These are phyloP conservation scores for Poecilia picta DNA, from an alignment of 2,797 vertebrate species.

Conservation along the genomic window DNA sequence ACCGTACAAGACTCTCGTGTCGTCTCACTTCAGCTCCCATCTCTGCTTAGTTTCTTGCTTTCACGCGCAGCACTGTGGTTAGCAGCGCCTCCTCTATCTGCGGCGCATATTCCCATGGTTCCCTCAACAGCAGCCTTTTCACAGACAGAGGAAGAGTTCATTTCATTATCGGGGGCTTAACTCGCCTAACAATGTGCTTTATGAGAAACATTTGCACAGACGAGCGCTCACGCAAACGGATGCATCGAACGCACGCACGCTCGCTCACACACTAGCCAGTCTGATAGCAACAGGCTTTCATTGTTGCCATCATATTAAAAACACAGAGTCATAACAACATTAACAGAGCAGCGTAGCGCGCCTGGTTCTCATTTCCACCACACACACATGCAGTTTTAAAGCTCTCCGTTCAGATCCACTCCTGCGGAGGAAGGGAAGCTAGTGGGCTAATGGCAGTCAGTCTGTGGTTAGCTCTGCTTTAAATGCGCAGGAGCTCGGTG, in stretches of 20 bases:
- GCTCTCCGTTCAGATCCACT: slow-evolving; percentile 67
- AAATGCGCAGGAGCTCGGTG: slow-evolving; percentile 65
- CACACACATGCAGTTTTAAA: slow-evolving; percentile 64
- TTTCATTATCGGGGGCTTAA: slow-evolving; percentile 67
- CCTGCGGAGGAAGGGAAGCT: slow-evolving; percentile 68
- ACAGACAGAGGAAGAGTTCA: slow-evolving; percentile 71
- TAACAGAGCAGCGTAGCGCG: slow-evolving; percentile 57
- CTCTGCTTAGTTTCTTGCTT: slow-evolving; percentile 16
- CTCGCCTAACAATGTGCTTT: slow-evolving; percentile 69
- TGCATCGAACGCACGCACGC: slow-evolving; percentile 45
- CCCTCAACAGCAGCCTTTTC: slow-evolving; percentile 71
- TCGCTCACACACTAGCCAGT: slow-evolving; percentile 39
- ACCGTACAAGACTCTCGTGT: slow-evolving; percentile 5
- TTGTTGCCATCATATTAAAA: slow-evolving; percentile 77
- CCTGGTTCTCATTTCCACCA: slow-evolving; percentile 77
- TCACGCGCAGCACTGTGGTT: not conserved
- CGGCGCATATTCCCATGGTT: slow-evolving; percentile 64
- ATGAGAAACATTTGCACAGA: slow-evolving; percentile 72
- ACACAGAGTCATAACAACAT: slow-evolving; percentile 73
- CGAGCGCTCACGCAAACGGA: slow-evolving; percentile 49
- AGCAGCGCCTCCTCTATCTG: slow-evolving; percentile 31
- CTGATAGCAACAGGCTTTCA: slow-evolving; percentile 74
- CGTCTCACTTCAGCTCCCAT: slow-evolving; percentile 6
- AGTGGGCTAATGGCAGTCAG: slow-evolving; percentile 78
- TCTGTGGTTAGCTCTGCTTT: slow-evolving; percentile 76